Conservation (phyloP, 2,888 invertebrate species). For the Cheilosia soror region DNA sequence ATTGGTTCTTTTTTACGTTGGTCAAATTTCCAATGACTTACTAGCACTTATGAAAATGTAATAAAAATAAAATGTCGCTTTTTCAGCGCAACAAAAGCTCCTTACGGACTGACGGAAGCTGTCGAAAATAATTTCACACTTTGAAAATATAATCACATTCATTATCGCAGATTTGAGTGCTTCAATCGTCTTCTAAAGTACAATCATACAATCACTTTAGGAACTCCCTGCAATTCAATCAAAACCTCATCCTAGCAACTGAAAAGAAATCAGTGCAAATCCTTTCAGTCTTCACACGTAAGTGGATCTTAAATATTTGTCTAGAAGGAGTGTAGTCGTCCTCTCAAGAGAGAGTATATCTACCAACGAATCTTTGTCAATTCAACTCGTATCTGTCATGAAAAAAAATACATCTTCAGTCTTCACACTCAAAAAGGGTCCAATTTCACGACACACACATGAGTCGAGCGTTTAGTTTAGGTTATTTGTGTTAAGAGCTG, state of each 20-base stretch:
- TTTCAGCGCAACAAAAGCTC: no score
- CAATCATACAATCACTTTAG: not conserved
- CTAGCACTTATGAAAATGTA: no score
- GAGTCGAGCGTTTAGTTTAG: slow-evolving; percentile 26
- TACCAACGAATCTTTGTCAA: not conserved
- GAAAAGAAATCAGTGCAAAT: not conserved
- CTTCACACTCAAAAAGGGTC: not conserved
- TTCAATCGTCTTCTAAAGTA: no score
- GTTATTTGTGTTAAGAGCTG: slow-evolving; percentile 27
- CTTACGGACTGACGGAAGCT: no score
- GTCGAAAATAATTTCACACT: no score
- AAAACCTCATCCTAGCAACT: not conserved
- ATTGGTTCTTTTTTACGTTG: no score
- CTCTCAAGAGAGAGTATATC: not conserved
- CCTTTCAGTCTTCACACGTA: not conserved
- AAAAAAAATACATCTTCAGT: not conserved
- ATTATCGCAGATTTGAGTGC: no score
- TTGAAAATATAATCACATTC: no score
- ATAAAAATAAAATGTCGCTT: no score
- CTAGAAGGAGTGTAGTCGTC: not conserved
- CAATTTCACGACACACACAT: slow-evolving; percentile 29
- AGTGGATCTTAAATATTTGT: not conserved
- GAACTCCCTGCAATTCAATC: not conserved
- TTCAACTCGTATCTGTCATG: slow-evolving; percentile 12
- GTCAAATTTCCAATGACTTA: no score